These are phyloP conservation scores for Crepidodera aurea DNA, from an alignment of 2,888 invertebrate species.

Conservation along the genomic window DNA sequence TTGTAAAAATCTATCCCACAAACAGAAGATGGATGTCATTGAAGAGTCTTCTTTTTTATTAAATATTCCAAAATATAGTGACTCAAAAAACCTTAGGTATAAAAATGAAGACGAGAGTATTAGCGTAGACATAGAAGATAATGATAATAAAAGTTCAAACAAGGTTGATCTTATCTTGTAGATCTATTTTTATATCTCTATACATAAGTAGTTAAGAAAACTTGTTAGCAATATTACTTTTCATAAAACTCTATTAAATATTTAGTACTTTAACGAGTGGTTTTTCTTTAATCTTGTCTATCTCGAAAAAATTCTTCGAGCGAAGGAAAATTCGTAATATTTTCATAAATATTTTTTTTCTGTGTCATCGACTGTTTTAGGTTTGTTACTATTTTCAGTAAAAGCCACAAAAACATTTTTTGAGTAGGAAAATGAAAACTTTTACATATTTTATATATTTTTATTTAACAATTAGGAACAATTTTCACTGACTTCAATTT, in stretches of 20 bases:
- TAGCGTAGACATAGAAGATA: slow-evolving; percentile 9
- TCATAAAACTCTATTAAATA: slow-evolving; percentile 16
- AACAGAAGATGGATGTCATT: slow-evolving; percentile 65
- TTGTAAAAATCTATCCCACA: slow-evolving; percentile 66
- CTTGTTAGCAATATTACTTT: slow-evolving; percentile 16
- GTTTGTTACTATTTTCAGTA: too few relatives aligned
- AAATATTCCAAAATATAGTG: slow-evolving; percentile 38
- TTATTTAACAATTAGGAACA: too few relatives aligned
- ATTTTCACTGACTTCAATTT: too few relatives aligned
- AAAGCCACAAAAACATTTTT: too few relatives aligned
- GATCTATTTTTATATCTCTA: slow-evolving; percentile 19
- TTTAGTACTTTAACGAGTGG: background rate
- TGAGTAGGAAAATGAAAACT: too few relatives aligned
- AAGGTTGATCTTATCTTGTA: slow-evolving; percentile 15
- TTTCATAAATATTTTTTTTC: too few relatives aligned
- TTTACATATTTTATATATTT: too few relatives aligned
- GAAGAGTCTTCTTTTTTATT: slow-evolving; percentile 64
- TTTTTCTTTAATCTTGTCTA: too few relatives aligned
- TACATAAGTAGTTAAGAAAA: slow-evolving; percentile 1
- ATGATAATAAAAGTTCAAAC: slow-evolving; percentile 7
- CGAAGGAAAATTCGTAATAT: too few relatives aligned
- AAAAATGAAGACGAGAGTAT: slow-evolving; percentile 2
- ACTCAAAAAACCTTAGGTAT: slow-evolving; percentile 1
- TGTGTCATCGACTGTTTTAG: too few relatives aligned
- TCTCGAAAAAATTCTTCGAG: too few relatives aligned